Evolutionary conservation across 1,140 invertebrate genomes (phyloP).

Genomic region (Fragariocoptes setiger): DNA sequence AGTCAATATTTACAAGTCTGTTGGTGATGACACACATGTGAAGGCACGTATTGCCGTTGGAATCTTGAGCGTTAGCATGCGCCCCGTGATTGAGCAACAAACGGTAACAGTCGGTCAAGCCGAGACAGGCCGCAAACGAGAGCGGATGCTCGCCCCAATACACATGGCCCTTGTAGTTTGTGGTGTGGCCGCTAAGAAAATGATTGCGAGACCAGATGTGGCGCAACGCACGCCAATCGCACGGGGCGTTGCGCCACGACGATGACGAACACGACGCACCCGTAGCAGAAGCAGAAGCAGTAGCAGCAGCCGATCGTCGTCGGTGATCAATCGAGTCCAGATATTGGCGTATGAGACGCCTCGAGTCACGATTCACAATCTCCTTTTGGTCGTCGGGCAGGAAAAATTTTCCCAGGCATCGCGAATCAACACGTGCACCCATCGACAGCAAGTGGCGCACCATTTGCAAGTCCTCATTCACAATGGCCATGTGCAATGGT

Average conservation of each 20-base stretch:
- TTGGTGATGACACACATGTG: slow-evolving; percentile 91
- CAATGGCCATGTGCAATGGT: slow-evolving; percentile 79
- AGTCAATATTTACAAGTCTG: slow-evolving; percentile 32
- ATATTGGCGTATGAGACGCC: not conserved
- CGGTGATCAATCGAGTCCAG: too few species aligned
- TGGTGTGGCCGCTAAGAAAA: not conserved
- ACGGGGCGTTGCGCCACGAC: not conserved
- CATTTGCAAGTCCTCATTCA: slow-evolving; percentile 89
- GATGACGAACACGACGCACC: not conserved
- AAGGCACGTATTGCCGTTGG: slow-evolving; percentile 82
- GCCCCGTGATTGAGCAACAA: slow-evolving; percentile 73
- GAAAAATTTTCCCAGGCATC: slow-evolving; percentile 83
- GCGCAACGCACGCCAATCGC: too few species aligned
- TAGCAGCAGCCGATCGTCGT: too few species aligned
- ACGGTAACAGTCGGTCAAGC: slow-evolving; percentile 84
- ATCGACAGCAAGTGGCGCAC: slow-evolving; percentile 75
- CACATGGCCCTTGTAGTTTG: slow-evolving; percentile 35
- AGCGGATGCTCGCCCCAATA: slow-evolving; percentile 96
- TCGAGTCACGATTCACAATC: slow-evolving; percentile 23
- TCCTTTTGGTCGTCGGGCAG: slow-evolving; percentile 84
- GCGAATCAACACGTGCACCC: slow-evolving; percentile 55
- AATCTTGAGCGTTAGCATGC: slow-evolving; percentile 71
- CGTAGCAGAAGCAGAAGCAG: too few species aligned
- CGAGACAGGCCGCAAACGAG: slow-evolving; percentile 73
- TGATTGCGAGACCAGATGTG: not conserved